Conservation (phyloP, 2,888 invertebrate genomes). For the Peribatodes rhomboidaria region DNA sequence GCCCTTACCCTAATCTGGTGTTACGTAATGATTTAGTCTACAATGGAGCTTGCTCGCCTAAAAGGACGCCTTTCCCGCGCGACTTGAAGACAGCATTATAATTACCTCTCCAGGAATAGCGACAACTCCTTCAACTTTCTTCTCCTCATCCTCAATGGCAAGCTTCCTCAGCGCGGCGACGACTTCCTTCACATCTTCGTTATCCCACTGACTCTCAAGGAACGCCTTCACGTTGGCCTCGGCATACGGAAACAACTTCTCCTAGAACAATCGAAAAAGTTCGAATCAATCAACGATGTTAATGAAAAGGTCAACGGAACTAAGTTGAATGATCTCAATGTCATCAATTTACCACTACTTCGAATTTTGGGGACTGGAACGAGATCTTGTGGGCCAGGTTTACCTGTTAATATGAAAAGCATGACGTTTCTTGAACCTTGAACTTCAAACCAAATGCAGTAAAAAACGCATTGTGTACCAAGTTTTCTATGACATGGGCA, state of each 20-base stretch:
- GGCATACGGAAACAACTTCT: conserved; percentile 92
- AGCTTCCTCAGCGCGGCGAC: conserved; percentile 89
- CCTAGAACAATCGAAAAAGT: conserved; percentile 82
- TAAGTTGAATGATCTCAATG: not conserved
- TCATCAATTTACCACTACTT: not conserved
- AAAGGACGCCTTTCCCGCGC: too few species aligned
- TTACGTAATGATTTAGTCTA: too few species aligned
- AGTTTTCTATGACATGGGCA: too few species aligned
- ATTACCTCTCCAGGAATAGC: conserved; percentile 84
- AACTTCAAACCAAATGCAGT: too few species aligned
- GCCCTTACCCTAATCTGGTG: too few species aligned
- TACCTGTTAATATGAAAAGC: not conserved
- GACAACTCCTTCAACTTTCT: conserved; percentile 86
- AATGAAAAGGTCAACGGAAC: conserved; percentile 3
- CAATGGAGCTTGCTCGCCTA: too few species aligned
- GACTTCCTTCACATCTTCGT: conserved; percentile 88
- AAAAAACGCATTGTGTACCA: too few species aligned
- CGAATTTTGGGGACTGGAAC: not conserved
- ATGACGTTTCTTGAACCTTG: too few species aligned
- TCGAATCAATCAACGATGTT: not conserved
- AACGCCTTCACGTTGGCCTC: conserved; percentile 90
- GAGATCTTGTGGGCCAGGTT: too few species aligned
- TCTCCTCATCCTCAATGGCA: conserved; percentile 86
- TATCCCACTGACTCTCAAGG: conserved; percentile 90
- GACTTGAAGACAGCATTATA: too few species aligned